A percentile compares a stretch with the other conserved stretches of the same genome.
Conservation (phyloP, 2,888 invertebrate species). For the Amphimallon solstitiale region DNA sequence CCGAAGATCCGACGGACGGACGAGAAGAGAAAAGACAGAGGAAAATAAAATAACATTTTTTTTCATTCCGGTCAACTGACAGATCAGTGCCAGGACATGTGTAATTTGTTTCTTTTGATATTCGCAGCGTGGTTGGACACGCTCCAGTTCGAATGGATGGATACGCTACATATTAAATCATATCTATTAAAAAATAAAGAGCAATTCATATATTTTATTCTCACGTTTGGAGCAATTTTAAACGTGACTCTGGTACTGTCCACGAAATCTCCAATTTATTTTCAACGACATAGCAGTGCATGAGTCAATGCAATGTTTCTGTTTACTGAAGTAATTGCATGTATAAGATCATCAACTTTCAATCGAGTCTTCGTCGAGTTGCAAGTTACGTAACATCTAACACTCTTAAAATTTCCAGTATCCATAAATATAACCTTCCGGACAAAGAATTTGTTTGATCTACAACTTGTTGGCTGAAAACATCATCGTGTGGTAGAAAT, state of each 20-base stretch:
- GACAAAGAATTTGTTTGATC: no score
- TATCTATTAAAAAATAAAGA: constrained; percentile 3
- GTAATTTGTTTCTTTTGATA: constrained; percentile 4
- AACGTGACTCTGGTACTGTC: background rate
- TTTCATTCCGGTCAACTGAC: constrained; percentile 1
- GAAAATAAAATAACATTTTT: background rate
- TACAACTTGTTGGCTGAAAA: no score
- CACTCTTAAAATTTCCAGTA: no score
- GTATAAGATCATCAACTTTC: background rate
- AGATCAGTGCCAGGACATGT: constrained; percentile 1
- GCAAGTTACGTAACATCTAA: no score
- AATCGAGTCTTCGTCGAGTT: background rate
- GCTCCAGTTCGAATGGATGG: background rate
- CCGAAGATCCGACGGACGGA: background rate
- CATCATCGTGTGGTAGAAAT: no score
- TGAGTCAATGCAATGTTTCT: background rate
- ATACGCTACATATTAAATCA: constrained; percentile 6
- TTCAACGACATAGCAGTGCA: background rate
- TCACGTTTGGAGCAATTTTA: background rate
- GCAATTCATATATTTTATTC: constrained; percentile 9
- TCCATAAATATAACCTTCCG: no score
- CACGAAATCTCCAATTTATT: background rate
- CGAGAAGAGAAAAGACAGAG: background rate
- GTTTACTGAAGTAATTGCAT: background rate
- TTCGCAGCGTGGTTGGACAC: background rate